Percentiles rank a stretch among this genome's conserved stretches.
Conservation (phyloP, 1,140 invertebrate species). For the Portunus trituberculatus region DNA sequence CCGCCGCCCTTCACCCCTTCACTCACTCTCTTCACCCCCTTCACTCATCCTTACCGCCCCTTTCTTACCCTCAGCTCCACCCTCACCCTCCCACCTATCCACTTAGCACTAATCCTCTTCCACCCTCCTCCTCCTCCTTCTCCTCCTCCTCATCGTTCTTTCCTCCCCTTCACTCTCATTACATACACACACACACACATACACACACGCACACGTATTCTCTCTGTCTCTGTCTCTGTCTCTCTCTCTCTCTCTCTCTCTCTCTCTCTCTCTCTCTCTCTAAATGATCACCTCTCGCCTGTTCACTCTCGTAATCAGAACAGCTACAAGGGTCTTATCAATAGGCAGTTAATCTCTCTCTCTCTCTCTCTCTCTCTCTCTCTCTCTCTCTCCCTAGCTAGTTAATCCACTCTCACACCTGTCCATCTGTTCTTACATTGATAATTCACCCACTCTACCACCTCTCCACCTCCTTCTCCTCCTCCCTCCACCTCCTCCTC, state of each 20-base stretch:
- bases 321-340: too few relatives aligned
- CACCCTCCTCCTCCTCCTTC: background rate
- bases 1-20: background rate
- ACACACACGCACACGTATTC: background rate
- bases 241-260: too few relatives aligned
- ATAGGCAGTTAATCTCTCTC: too few relatives aligned
- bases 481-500: background rate
- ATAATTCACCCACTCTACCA: background rate
- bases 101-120: background rate
- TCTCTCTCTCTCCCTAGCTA: too few relatives aligned
- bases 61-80: background rate
- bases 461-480: too few relatives aligned
- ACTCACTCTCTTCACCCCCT: background rate
- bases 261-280: background rate
- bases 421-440: too few relatives aligned
- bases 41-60: background rate
- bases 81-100: conserved; percentile 14
- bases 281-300: background rate
- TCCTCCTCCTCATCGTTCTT: background rate
- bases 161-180: background rate
- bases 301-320: background rate
- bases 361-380: too few relatives aligned
- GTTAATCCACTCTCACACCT: too few relatives aligned
- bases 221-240: background rate
- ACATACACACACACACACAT: background rate